These are phyloP conservation scores for Hypomecis punctinalis DNA, from an alignment of 2,888 invertebrate genomes.

Conservation along the genomic window DNA sequence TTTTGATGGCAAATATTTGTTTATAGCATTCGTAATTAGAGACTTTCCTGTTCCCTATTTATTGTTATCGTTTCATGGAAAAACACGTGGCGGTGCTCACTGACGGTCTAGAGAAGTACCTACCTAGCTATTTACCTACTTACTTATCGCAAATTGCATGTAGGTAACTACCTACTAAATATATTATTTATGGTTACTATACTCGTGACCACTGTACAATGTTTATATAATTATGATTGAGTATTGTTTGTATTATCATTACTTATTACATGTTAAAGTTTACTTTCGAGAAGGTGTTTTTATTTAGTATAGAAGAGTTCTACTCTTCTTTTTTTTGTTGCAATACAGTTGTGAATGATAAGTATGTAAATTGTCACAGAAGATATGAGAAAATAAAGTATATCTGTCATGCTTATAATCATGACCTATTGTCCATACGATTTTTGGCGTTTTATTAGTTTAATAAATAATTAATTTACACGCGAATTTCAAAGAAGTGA, in stretches of 20 bases:
- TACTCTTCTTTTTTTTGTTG: too few relatives aligned
- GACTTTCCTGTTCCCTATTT: slow-evolving; percentile 50
- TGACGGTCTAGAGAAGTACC: slow-evolving; percentile 26
- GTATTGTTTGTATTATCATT: neutral
- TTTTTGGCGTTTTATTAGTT: too few relatives aligned
- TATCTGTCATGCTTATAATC: too few relatives aligned
- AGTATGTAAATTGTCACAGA: too few relatives aligned
- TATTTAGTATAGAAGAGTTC: too few relatives aligned
- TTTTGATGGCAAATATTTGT: slow-evolving; percentile 59
- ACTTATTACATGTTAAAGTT: neutral
- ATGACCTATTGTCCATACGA: too few relatives aligned
- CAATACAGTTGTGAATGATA: too few relatives aligned
- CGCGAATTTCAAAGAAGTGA: too few relatives aligned
- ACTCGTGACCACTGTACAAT: neutral
- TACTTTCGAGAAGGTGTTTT: too few relatives aligned
- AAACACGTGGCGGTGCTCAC: slow-evolving; percentile 7
- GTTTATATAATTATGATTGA: neutral
- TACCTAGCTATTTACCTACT: neutral
- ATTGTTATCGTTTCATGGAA: slow-evolving; percentile 37
- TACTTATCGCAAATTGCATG: slow-evolving; percentile 1
- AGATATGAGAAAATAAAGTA: too few relatives aligned
- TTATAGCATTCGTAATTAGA: slow-evolving; percentile 55
- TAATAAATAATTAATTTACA: too few relatives aligned
- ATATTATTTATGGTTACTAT: slow-evolving; percentile 14
- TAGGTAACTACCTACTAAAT: neutral